These are phyloP conservation scores for Macrotrachela quadricornifera DNA, from an alignment of 1,140 invertebrate species.

Conservation along the genomic window DNA sequence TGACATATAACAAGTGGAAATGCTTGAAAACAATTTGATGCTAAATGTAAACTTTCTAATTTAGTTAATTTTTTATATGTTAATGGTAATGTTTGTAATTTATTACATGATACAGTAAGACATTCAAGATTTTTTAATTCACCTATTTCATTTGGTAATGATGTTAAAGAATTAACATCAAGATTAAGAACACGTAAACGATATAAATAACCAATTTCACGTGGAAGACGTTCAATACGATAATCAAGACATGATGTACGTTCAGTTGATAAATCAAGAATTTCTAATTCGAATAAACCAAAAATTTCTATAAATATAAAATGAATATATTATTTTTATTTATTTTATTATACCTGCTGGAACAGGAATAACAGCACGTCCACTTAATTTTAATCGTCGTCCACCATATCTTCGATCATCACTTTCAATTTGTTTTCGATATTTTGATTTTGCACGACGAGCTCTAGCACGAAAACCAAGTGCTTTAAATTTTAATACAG, in stretches of 20 bases:
- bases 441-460: no score
- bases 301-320: no score
- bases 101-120: slow-evolving; percentile 27
- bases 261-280: slow-evolving; percentile 28
- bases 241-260: slow-evolving; percentile 24
- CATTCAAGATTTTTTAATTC: slow-evolving; percentile 21
- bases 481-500: no score
- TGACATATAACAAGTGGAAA: slow-evolving; percentile 15
- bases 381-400: no score
- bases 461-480: no score
- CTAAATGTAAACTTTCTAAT: slow-evolving; percentile 24
- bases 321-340: no score
- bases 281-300: slow-evolving; percentile 17
- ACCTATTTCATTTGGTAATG: slow-evolving; percentile 20
- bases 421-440: no score
- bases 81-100: slow-evolving; percentile 17
- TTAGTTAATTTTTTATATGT: slow-evolving; percentile 18
- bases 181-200: slow-evolving; percentile 23
- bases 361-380: no score
- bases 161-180: slow-evolving; percentile 25
- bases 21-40: slow-evolving; percentile 24
- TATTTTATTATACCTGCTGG: no score
- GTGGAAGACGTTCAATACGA: slow-evolving; percentile 18
- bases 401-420: no score
- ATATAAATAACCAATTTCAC: slow-evolving; percentile 19